phyloP scores from a whole-genome alignment of 1,140 invertebrate genomes.

The Drosophila malerkotliana region DNA sequence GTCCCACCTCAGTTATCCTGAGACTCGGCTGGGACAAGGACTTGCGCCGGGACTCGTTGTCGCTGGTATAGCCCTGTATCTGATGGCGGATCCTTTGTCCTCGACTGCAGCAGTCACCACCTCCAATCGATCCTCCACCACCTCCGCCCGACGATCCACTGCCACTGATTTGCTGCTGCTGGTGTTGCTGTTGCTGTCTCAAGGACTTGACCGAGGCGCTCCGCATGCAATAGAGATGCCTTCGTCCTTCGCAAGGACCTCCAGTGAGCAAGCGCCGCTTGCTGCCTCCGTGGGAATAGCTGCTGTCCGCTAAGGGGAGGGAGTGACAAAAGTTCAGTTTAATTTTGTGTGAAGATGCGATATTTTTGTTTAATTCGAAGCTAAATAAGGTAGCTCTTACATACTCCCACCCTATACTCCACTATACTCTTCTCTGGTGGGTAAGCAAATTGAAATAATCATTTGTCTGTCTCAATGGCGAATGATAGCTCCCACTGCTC shows the following conservation, averaged over 20 bases:
- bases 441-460: background rate
- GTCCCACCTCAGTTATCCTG: constrained; percentile 66
- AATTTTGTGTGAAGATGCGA: background rate
- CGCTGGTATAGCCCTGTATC: constrained; percentile 30
- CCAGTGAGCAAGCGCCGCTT: constrained; percentile 52
- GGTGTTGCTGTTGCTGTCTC: constrained; percentile 52
- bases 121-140: no score
- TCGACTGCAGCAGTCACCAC: constrained; percentile 48
- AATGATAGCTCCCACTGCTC: no score
- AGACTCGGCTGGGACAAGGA: constrained; percentile 71
- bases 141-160: background rate
- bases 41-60: constrained; percentile 56
- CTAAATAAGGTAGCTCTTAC: background rate
- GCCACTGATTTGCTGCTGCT: constrained; percentile 30
- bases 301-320: constrained; percentile 45
- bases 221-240: constrained; percentile 76
- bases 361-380: background rate
- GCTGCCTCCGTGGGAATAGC: constrained; percentile 54
- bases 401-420: no score
- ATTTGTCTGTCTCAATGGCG: background rate
- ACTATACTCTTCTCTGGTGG: background rate
- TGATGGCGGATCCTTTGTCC: constrained; percentile 49
- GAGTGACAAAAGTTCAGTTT: background rate
- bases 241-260: constrained; percentile 60
- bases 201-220: constrained; percentile 66